A percentile compares a stretch with the other conserved stretches of the same genome.
Evolutionary conservation across 2,113 vertebrate genomes (phyloP).

Genomic region (Asarcornis scutulata): DNA sequence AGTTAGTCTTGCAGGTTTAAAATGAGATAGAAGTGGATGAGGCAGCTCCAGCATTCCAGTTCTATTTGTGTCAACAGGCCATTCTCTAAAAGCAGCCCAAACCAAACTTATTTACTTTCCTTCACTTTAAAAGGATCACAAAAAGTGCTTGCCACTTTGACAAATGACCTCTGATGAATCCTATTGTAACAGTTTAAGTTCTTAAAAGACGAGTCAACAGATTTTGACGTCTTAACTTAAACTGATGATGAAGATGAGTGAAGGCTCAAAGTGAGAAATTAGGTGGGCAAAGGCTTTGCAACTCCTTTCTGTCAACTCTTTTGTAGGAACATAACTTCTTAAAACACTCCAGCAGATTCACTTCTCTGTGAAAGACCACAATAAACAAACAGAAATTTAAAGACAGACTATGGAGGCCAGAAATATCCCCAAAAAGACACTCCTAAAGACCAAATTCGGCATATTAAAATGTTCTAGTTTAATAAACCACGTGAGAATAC

Average conservation of each 20-base stretch:
- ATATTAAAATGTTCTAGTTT: not conserved
- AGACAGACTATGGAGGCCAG: not conserved
- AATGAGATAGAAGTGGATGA: not conserved
- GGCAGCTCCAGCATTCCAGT: not conserved
- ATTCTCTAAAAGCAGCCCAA: not conserved
- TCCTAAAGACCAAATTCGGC: not conserved
- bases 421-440: not conserved
- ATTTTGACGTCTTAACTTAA: not conserved
- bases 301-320: not conserved
- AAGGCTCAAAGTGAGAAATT: constrained; percentile 10
- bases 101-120: not conserved
- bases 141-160: not conserved
- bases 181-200: not conserved
- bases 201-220: not conserved
- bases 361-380: not conserved
- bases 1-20: not conserved
- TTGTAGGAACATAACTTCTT: not conserved
- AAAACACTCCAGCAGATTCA: not conserved
- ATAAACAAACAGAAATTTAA: not conserved
- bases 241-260: not conserved
- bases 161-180: not conserved
- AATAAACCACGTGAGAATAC: not conserved
- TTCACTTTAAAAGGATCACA: not conserved
- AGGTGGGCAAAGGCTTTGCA: not conserved
- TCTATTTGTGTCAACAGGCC: not conserved